Evolutionary conservation across 2,888 invertebrate species (phyloP).

Genomic region (Drosophila fungiperda): DNA sequence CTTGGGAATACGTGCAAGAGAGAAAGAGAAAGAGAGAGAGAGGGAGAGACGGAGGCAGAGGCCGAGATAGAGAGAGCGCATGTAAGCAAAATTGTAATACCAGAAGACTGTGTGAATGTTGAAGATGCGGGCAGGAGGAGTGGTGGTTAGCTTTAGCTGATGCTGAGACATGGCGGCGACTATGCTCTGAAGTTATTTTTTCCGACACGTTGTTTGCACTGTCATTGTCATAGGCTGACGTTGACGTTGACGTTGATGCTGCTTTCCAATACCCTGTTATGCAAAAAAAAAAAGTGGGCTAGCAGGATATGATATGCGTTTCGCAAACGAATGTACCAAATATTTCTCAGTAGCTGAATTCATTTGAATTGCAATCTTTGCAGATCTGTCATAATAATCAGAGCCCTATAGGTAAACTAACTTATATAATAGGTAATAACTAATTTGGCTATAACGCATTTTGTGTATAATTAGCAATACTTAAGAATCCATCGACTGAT

Average conservation of each 20-base stretch:
- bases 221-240: constrained; percentile 69
- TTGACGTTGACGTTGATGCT: constrained; percentile 59
- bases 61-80: neutral
- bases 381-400: too few relatives aligned
- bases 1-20: constrained; percentile 26
- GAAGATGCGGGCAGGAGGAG: neutral
- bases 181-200: constrained; percentile 45
- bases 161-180: constrained; percentile 30
- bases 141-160: constrained; percentile 4
- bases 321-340: neutral
- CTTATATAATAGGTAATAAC: too few relatives aligned
- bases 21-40: neutral
- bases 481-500: too few relatives aligned
- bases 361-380: neutral
- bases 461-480: too few relatives aligned
- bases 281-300: neutral
- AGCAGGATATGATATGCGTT: neutral
- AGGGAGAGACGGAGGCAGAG: neutral
- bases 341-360: neutral
- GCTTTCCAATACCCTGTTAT: neutral
- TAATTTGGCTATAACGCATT: too few relatives aligned
- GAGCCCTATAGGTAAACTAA: too few relatives aligned
- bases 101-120: neutral
- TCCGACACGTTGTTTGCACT: constrained; percentile 63
- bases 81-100: constrained; percentile 43